Evolutionary conservation across 2,113 vertebrate species (phyloP), one percentile per base, ranked within the genome.

Genomic region (Indri indri): DNA sequence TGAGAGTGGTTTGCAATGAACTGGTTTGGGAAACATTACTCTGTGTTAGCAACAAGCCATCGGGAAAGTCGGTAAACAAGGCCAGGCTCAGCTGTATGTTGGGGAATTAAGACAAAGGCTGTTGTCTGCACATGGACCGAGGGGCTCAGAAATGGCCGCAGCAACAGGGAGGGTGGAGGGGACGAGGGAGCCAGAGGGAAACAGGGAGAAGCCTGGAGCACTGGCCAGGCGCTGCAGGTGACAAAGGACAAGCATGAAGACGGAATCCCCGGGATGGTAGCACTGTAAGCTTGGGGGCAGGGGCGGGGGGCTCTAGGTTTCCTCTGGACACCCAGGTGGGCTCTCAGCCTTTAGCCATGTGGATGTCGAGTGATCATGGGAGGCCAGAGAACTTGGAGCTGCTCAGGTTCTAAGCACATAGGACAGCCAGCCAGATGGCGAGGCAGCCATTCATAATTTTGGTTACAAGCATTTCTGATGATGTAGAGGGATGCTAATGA

Each of bases 381-480:
- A 86, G 57, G 25, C 40, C 77, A 27, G 54, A 88, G 81, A 89
- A 52, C 9, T 59, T 66, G 11, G 45, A 96, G 42, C 88, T 70
- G 70, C 8, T 88, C 50, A 47, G 32, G 47, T 92, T 68, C 77
- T 87, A 94, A 92, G 79, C 37, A 37, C 27, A 30, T 22, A 63
- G 42, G 30, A 30, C 42, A 85, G 54, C 54, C 52, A 91, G 50
- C 57, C 59, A 94, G 59, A 87, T 52, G 30, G 27, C 45, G n/a
- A 50, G 30, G 71, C 25, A 77, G 57, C 27, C 59, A 71, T 63
- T 91, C 45, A 50, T 80, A 71, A 91, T 57, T 59, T 37, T 50
- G 12, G 20, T 92, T 96, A 76, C 74, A 80, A 90, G 32, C 4
- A 84, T 95, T 93, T 91, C 80, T 85, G 73, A 92, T 81, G 66